Evolutionary conservation across 2,797 vertebrate genomes (phyloP).

Genomic region (Sphenopsis melanotis): DNA sequence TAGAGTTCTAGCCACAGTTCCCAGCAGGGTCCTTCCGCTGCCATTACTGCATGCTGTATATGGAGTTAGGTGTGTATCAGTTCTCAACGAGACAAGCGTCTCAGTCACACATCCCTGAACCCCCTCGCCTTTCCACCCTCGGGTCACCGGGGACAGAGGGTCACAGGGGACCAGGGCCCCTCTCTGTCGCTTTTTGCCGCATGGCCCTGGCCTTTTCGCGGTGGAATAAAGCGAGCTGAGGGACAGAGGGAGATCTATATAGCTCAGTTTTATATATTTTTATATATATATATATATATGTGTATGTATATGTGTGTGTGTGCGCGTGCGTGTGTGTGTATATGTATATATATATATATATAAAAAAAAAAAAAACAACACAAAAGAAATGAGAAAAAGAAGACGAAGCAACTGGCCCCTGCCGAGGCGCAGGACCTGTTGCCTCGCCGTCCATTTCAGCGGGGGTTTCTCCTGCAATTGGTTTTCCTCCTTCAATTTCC

Average conservation of each 20-base stretch:
- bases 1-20: conserved; percentile 70
- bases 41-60: conserved; percentile 55
- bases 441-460: neutral
- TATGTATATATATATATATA: neutral
- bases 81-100: conserved; percentile 57
- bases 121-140: neutral
- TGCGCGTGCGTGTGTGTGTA: rapidly evolving
- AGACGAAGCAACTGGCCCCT: neutral
- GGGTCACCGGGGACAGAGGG: neutral
- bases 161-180: neutral
- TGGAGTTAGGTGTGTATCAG: conserved; percentile 76
- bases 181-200: neutral
- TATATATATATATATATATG: neutral
- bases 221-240: neutral
- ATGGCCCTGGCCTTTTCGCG: neutral
- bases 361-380: neutral
- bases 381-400: neutral
- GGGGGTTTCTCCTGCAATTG: neutral
- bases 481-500: conserved; percentile 50
- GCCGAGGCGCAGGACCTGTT: conserved; percentile 11
- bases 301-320: rapidly evolving
- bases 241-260: neutral
- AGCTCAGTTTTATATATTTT: neutral
- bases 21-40: conserved; percentile 72
- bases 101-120: neutral